These are phyloP conservation scores for Lycophotia porphyrea DNA, from an alignment of 2,888 invertebrate genomes.

Conservation along the genomic window DNA sequence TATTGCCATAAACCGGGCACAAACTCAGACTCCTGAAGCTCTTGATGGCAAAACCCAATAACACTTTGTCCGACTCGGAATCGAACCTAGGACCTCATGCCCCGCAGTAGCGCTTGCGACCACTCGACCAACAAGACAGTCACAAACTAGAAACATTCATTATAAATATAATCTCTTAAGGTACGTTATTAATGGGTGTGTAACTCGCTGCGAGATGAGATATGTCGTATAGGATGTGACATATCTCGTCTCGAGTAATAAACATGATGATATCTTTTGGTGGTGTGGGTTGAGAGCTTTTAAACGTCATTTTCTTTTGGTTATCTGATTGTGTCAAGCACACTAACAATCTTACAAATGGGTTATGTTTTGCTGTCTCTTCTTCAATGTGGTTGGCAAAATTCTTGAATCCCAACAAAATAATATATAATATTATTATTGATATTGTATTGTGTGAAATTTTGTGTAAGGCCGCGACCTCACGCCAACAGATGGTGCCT, in stretches of 20 bases:
- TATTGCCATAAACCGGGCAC: neutral
- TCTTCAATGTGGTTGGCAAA: neutral
- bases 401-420: neutral
- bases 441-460: neutral
- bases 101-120: neutral
- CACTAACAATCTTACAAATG: neutral
- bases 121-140: neutral
- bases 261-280: conserved; percentile 10
- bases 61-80: neutral
- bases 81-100: neutral
- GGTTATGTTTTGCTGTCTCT: neutral
- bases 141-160: conserved; percentile 18
- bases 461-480: neutral
- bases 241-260: conserved; percentile 17
- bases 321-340: neutral
- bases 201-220: conserved; percentile 20
- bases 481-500: neutral
- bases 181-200: conserved; percentile 47
- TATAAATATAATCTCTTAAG: conserved; percentile 53
- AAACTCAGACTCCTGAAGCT: neutral
- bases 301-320: neutral
- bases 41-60: neutral
- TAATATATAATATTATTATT: too few relatives aligned
- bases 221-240: neutral
- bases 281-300: neutral